A percentile compares a stretch with the other conserved stretches of the same genome.
These are phyloP conservation scores for Himantopus leucocephalus DNA, from an alignment of 2,113 vertebrate genomes.

Conservation along the genomic window DNA sequence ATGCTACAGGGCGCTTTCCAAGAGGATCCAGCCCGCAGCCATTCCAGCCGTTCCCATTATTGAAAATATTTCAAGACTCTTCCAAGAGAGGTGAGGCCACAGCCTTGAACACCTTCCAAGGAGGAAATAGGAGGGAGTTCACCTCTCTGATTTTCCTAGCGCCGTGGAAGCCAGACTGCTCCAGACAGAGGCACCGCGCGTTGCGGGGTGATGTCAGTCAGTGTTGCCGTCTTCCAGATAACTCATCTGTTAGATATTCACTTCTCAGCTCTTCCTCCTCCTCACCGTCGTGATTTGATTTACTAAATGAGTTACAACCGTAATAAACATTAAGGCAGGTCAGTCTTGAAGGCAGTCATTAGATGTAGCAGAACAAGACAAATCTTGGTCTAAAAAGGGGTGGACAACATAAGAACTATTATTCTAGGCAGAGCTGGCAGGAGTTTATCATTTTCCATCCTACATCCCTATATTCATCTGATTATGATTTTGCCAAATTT, in stretches of 20 bases:
- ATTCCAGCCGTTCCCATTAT: not conserved
- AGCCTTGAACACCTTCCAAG: constrained; percentile 55
- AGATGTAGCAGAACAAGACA: not conserved
- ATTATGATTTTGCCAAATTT: constrained; percentile 1
- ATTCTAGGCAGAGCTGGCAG: not conserved
- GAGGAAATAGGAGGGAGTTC: constrained; percentile 56
- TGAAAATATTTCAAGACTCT: constrained; percentile 37
- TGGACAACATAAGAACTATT: not conserved
- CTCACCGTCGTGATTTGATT: not conserved
- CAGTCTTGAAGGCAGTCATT: not conserved
- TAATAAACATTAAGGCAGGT: not conserved
- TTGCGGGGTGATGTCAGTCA: constrained; percentile 30
- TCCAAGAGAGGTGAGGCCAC: constrained; percentile 52
- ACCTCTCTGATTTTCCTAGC: constrained; percentile 36
- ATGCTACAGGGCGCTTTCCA: not conserved
- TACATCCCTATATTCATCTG: not conserved
- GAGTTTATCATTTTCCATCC: not conserved
- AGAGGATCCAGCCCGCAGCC: not conserved
- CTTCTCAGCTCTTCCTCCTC: constrained; percentile 24
- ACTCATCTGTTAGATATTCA: constrained; percentile 41
- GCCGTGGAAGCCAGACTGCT: constrained; percentile 5
- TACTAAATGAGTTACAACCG: not conserved
- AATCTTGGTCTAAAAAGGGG: not conserved
- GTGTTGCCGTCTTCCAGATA: constrained; percentile 35
- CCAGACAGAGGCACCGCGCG: not conserved